phyloP scores from a whole-genome alignment of 2,797 vertebrate genomes.

The Falco concolor region DNA sequence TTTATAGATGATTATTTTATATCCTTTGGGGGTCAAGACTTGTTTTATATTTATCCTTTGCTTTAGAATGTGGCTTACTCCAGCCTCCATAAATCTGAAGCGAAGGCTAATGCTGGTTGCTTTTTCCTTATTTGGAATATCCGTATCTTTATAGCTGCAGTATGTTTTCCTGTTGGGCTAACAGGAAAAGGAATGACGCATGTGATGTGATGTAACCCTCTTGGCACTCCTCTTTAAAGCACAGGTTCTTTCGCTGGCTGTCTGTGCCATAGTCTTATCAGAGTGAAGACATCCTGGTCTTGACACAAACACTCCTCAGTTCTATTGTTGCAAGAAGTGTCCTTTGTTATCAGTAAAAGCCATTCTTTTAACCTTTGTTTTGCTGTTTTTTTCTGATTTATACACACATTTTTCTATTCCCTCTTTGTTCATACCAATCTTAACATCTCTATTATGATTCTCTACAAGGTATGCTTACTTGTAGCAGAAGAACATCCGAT shows the following conservation, averaged over 20 bases:
- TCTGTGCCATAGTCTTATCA: background rate
- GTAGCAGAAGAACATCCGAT: background rate
- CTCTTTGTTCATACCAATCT: background rate
- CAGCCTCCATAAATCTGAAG: background rate
- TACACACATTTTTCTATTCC: accelerated
- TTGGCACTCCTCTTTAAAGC: background rate
- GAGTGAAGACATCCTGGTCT: background rate
- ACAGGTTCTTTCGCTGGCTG: background rate
- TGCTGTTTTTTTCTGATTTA: background rate
- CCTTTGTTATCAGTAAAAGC: background rate
- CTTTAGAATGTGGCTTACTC: background rate
- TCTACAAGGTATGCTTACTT: background rate
- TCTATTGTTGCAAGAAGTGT: background rate
- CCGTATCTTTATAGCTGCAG: background rate
- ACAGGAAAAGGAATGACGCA: background rate
- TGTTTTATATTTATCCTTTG: background rate
- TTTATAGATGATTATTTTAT: background rate
- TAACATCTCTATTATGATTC: background rate
- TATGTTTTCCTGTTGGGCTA: background rate
- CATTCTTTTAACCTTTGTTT: background rate
- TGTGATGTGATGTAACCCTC: background rate
- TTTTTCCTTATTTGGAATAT: background rate
- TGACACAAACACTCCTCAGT: background rate
- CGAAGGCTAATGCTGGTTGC: background rate
- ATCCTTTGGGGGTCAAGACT: background rate